A percentile compares a stretch with the other conserved stretches of the same genome.
These are phyloP conservation scores for Eriocheir sinensis DNA, from an alignment of 1,140 invertebrate species.

Conservation along the genomic window DNA sequence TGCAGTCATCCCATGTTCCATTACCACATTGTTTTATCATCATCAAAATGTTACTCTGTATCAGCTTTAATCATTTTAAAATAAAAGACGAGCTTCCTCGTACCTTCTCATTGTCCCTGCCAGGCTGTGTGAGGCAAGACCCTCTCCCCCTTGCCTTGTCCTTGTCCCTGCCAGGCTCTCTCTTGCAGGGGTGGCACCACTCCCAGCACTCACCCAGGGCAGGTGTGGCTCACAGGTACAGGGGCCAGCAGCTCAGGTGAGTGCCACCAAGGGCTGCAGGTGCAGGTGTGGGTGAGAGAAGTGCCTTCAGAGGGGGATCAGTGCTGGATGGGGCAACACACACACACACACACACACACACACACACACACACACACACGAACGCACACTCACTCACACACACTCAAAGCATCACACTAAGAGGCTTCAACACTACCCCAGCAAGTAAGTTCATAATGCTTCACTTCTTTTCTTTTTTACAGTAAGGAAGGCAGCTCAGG, in stretches of 20 bases:
- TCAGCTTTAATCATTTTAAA: conserved; percentile 76
- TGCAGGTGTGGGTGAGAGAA: too few species aligned
- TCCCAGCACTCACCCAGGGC: neutral
- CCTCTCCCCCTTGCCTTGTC: neutral
- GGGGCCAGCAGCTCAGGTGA: neutral
- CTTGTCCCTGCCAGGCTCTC: neutral
- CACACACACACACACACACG: too few species aligned
- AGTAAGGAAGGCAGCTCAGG: too few species aligned
- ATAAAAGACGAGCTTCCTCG: conserved; percentile 76
- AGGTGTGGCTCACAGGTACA: neutral
- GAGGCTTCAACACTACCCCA: too few species aligned
- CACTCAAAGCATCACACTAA: too few species aligned
- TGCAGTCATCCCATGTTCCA: conserved; percentile 73
- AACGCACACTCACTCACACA: too few species aligned
- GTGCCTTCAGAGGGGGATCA: too few species aligned
- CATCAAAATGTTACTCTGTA: conserved; percentile 77
- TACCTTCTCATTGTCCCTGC: conserved; percentile 55
- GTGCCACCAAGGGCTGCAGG: neutral
- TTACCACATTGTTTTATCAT: conserved; percentile 76
- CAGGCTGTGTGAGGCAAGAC: neutral
- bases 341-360: too few species aligned
- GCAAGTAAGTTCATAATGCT: too few species aligned
- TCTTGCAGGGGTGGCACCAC: neutral
- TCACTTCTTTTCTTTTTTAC: too few species aligned
- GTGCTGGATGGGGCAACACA: too few species aligned